Evolutionary conservation across 2,888 invertebrate species (phyloP).

Genomic region (Masnerella sp.): DNA sequence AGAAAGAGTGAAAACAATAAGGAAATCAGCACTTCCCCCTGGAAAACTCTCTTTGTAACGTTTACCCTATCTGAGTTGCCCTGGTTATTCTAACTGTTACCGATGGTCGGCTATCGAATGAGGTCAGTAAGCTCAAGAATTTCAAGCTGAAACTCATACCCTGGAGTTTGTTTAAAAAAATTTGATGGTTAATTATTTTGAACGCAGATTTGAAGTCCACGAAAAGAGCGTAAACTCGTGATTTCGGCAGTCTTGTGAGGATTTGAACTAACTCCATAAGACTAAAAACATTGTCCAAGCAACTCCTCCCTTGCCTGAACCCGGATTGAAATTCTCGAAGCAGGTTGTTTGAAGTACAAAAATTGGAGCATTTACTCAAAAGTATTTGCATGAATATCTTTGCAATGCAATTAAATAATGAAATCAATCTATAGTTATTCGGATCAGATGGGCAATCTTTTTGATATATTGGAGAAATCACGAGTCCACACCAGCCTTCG

Average conservation of each 20-base stretch:
- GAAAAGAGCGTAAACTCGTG: slow-evolving; percentile 2
- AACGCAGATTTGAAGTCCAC: slow-evolving; percentile 2
- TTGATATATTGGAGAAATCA: neutral
- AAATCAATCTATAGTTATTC: neutral
- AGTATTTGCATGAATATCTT: slow-evolving; percentile 5
- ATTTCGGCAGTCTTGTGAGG: neutral
- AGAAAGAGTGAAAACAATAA: neutral
- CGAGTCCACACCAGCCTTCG: neutral
- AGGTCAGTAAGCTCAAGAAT: neutral
- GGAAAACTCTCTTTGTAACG: neutral
- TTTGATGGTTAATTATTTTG: neutral
- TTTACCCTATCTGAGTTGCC: neutral
- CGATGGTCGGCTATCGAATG: neutral
- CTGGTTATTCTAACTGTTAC: neutral
- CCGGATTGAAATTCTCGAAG: slow-evolving; percentile 2
- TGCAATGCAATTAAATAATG: neutral
- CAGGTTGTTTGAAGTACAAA: neutral
- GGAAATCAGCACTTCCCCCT: neutral
- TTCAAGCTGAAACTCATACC: neutral
- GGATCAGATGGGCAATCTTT: neutral
- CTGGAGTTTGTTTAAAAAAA: neutral
- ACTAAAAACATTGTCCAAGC: neutral
- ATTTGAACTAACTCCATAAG: neutral
- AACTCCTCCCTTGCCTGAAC: neutral
- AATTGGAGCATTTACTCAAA: neutral